Conservation (phyloP, 2,113 vertebrate species). For the Hucho hucho region DNA sequence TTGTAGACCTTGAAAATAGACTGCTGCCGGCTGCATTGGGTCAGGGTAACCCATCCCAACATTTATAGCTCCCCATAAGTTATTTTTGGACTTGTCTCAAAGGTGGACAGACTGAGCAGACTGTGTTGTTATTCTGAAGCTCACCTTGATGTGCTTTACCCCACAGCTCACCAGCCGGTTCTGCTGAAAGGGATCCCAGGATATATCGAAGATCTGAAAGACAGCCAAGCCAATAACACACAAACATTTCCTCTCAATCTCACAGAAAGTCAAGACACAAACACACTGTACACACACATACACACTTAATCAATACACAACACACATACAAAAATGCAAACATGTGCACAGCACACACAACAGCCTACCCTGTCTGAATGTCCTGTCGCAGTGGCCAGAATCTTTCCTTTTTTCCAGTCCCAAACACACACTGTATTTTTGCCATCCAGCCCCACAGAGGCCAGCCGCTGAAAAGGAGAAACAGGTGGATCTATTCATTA, state of each 20-base stretch:
- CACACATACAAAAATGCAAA: slow-evolving; percentile 4
- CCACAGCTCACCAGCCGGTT: slow-evolving; percentile 88
- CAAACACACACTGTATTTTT: slow-evolving; percentile 95
- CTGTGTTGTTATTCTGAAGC: background rate
- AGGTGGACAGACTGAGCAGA: background rate
- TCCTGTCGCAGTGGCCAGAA: slow-evolving; percentile 90
- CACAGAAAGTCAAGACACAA: background rate
- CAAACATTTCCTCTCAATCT: background rate
- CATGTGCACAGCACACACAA: background rate
- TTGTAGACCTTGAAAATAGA: too few relatives aligned
- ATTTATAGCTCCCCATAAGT: too few relatives aligned
- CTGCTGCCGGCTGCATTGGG: too few relatives aligned
- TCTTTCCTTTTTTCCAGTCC: slow-evolving; percentile 94
- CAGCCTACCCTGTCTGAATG: slow-evolving; percentile 78
- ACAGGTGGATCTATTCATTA: background rate
- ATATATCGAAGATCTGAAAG: slow-evolving; percentile 85
- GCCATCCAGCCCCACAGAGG: slow-evolving; percentile 93
- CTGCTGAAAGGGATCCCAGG: slow-evolving; percentile 89
- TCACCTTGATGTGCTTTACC: slow-evolving; percentile 92
- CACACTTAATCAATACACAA: background rate
- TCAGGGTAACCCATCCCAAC: too few relatives aligned
- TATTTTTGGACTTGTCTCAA: background rate
- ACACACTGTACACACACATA: slow-evolving; percentile 2
- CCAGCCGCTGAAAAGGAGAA: slow-evolving; percentile 76
- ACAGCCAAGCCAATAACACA: background rate